Percentiles rank a stretch among this genome's conserved stretches.
These are phyloP conservation scores for Dromius quadrimaculatus DNA, from an alignment of 2,888 invertebrate species.

Conservation along the genomic window DNA sequence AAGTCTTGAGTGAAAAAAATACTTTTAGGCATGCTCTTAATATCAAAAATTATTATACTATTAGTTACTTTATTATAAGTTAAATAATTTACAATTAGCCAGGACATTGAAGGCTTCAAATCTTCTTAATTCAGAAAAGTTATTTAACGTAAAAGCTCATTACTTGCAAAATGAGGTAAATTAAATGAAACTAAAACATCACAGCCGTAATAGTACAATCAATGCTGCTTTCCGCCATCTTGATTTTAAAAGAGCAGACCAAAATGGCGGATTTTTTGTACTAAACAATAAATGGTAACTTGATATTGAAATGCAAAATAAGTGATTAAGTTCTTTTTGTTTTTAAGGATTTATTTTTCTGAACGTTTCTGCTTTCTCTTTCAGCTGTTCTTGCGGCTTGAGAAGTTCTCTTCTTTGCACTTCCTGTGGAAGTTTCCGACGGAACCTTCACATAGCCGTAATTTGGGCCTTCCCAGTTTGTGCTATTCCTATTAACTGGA, in stretches of 20 bases:
- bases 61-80: conserved; percentile 17
- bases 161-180: conserved; percentile 29
- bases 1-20: conserved; percentile 37
- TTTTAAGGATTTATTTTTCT: conserved; percentile 30
- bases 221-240: too few species aligned
- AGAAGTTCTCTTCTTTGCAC: conserved; percentile 30
- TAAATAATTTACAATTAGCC: conserved; percentile 37
- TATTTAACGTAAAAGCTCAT: conserved; percentile 25
- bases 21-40: conserved; percentile 30
- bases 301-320: conserved; percentile 44
- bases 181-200: conserved; percentile 26
- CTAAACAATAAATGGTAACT: conserved; percentile 17
- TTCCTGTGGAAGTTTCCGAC: conserved; percentile 29
- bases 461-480: conserved; percentile 9
- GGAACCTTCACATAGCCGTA: conserved; percentile 40
- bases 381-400: conserved; percentile 38
- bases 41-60: conserved; percentile 15
- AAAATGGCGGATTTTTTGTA: neutral
- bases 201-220: too few species aligned
- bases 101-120: conserved; percentile 25
- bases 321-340: conserved; percentile 44
- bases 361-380: conserved; percentile 36
- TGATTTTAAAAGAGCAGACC: too few species aligned
- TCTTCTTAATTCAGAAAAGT: conserved; percentile 38
- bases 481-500: conserved; percentile 13